Percentiles rank a stretch among this genome's conserved stretches.
Conservation (phyloP, 2,113 vertebrate species). For the Hemiscyllium ocellatum region DNA sequence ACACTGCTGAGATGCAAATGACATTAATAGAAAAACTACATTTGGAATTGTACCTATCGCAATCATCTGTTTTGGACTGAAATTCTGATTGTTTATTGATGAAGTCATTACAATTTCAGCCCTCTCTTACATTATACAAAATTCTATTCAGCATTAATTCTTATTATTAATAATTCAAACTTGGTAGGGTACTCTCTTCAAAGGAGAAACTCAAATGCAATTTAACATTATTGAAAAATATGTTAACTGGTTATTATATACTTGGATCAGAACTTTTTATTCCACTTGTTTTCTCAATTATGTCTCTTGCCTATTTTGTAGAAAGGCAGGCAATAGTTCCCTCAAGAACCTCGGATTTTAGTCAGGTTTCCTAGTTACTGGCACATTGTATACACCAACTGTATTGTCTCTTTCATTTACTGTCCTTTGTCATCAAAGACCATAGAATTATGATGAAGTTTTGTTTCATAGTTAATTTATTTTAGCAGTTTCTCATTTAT, state of each 20-base stretch:
- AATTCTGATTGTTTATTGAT: background rate
- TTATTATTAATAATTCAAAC: background rate
- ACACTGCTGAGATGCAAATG: background rate
- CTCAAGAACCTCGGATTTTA: background rate
- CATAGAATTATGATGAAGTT: background rate
- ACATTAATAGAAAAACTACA: background rate
- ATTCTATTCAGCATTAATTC: background rate
- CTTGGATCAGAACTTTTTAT: background rate
- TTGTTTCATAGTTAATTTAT: conserved; percentile 17
- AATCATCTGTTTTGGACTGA: background rate
- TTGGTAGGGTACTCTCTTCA: background rate
- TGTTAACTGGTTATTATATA: background rate
- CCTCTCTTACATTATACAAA: background rate
- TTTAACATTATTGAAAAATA: background rate
- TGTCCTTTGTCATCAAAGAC: background rate
- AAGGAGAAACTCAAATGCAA: background rate
- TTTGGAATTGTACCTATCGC: background rate
- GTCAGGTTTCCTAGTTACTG: background rate
- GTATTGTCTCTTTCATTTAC: background rate
- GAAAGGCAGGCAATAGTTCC: background rate
- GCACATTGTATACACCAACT: background rate
- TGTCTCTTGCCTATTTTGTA: background rate
- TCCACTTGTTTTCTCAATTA: background rate
- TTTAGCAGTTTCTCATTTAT: background rate
- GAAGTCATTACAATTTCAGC: background rate